Evolutionary conservation across 2,113 vertebrate species (phyloP).

Genomic region (Tachysurus fulvidraco): DNA sequence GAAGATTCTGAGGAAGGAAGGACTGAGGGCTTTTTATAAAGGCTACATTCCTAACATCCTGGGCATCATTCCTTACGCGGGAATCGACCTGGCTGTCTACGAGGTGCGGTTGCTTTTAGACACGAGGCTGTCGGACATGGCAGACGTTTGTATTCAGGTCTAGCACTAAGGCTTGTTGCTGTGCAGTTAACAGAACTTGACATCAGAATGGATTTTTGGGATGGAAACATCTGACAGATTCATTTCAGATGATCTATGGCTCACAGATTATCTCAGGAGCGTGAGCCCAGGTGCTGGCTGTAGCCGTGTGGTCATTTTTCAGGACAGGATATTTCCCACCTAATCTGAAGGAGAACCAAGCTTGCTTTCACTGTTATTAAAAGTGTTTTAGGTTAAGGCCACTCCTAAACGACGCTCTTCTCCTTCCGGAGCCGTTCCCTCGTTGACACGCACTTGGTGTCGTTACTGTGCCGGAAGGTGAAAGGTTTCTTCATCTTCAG

Average conservation of each 20-base stretch:
- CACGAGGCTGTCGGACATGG: background rate
- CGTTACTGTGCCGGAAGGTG: background rate
- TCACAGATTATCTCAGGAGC: background rate
- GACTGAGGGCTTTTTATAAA: conserved; percentile 92
- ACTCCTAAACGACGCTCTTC: background rate
- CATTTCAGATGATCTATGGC: conserved; percentile 8
- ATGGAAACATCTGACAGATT: conserved; percentile 8
- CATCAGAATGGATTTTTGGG: conserved; percentile 1
- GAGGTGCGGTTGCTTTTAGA: conserved; percentile 70
- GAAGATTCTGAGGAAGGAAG: conserved; percentile 91
- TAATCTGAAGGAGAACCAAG: background rate
- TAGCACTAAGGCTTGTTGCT: background rate
- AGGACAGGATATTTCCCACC: background rate
- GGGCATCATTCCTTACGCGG: conserved; percentile 96
- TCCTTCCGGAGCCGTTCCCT: background rate
- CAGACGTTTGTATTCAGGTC: conserved; percentile 3
- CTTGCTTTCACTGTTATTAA: background rate
- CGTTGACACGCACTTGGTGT: background rate
- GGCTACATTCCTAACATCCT: conserved; percentile 95
- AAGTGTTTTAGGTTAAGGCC: background rate
- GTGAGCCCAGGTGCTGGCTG: background rate
- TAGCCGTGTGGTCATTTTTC: conserved; percentile 11
- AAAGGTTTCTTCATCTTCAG: background rate
- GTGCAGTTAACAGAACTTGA: background rate
- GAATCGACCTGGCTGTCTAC: conserved; percentile 95